phyloP scores from a whole-genome alignment of 2,888 invertebrate genomes.

The Sarcophaga caerulescens region DNA sequence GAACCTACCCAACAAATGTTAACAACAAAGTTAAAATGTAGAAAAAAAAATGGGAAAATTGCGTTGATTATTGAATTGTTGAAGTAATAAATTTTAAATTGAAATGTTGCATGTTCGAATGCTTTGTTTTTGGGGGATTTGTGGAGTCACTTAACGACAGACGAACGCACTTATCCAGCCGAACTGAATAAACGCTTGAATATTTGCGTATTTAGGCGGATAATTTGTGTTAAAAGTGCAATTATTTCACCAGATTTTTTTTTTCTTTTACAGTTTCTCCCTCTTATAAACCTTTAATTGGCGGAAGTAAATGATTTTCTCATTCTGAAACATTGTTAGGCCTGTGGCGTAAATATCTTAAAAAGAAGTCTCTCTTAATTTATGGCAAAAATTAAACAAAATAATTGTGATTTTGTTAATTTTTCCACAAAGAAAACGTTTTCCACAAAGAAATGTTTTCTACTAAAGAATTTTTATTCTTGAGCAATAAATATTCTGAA shows the following conservation, averaged over 20 bases:
- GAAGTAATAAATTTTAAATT: slow-evolving; percentile 58
- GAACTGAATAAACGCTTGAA: not conserved
- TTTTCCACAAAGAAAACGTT: no score
- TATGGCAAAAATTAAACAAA: not conserved
- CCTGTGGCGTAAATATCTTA: no score
- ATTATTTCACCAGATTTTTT: slow-evolving; percentile 10
- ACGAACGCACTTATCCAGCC: not conserved
- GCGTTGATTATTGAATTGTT: slow-evolving; percentile 42
- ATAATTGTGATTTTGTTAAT: no score
- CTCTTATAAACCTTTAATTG: slow-evolving; percentile 21
- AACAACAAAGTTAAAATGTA: not conserved
- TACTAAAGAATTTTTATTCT: no score
- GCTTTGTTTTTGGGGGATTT: slow-evolving; percentile 8
- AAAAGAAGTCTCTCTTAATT: slow-evolving; percentile 7
- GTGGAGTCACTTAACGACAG: slow-evolving; percentile 13
- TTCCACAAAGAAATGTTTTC: no score
- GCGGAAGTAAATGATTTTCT: slow-evolving; percentile 13
- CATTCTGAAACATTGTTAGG: no score
- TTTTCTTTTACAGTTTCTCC: not conserved
- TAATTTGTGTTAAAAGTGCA: slow-evolving; percentile 48
- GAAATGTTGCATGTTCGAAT: slow-evolving; percentile 31
- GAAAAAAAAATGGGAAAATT: slow-evolving; percentile 29
- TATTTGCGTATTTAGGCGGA: slow-evolving; percentile 42
- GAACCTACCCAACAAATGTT: no score
- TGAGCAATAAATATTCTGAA: no score